phyloP scores from a whole-genome alignment of 37 sponge, comb jelly and placozoan species.

The Halisarca cf. caerulea region DNA sequence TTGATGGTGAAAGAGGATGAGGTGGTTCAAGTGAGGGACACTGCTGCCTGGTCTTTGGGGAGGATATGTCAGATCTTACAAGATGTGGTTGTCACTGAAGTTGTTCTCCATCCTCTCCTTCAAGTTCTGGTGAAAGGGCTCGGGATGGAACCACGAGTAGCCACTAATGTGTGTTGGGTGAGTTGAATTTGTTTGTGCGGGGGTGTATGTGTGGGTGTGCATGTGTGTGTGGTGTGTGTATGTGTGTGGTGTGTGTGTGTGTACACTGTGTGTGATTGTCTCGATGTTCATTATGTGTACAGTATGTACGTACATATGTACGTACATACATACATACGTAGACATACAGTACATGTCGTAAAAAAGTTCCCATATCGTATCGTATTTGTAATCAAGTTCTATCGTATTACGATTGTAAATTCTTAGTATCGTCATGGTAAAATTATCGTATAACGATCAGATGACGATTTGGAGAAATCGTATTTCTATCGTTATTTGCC shows the following conservation, averaged over 20 bases:
- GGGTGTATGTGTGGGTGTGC: not conserved
- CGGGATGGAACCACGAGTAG: conserved; percentile 88
- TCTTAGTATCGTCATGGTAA: too few relatives aligned
- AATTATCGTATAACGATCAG: too few relatives aligned
- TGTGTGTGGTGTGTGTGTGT: too few relatives aligned
- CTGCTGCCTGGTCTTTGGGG: conserved; percentile 97
- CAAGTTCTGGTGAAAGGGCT: conserved; percentile 67
- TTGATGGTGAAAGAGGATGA: conserved; percentile 69
- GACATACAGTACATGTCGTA: too few relatives aligned
- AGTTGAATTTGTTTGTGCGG: conserved; percentile 4
- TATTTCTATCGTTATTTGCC: too few relatives aligned
- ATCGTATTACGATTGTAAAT: too few relatives aligned
- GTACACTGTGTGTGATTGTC: not conserved
- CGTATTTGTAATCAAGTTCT: too few relatives aligned
- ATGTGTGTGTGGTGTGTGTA: not conserved
- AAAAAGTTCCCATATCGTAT: too few relatives aligned
- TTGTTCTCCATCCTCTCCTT: conserved; percentile 61
- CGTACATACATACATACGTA: not conserved
- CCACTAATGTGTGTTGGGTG: conserved; percentile 97
- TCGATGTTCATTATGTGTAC: too few relatives aligned
- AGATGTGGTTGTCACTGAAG: conserved; percentile 61
- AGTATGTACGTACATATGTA: not conserved
- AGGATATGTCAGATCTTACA: conserved; percentile 91
- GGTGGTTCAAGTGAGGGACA: conserved; percentile 87
- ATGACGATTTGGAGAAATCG: too few relatives aligned